Base-by-base conservation (phyloP, 2,113 vertebrate genomes). In the Seriola rivoliana region DNA sequence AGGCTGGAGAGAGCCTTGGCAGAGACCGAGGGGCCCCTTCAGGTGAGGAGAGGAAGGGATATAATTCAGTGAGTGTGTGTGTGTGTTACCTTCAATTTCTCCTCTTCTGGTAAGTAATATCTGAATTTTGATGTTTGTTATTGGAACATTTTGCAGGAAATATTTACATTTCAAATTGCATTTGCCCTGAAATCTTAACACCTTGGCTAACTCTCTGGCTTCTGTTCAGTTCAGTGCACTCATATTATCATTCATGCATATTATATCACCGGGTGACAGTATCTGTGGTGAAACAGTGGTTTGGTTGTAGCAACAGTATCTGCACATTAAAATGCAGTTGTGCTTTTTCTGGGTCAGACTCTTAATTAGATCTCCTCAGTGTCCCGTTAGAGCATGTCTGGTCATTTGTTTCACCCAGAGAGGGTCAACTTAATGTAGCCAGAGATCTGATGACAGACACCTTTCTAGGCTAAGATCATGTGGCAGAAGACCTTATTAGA, bases 1-100 rank as follows among this genome's bases (percentile, higher is more conserved):
- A 93, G 95, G 75, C 85, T 99, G 89, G 98, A 99, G 78, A 96
- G 97, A 89, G 96, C 97, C n/a, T 71, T 99, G 77, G 93, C 89
- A 0, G 96, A 98, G 93, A 96, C 96, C 0, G 96, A 98, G 88
- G 95, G 96, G 0, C 97, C 97, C 32, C 94, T 99, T 40, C 97
- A 98, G 97, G 98, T 96, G 59, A 88, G 79, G 8, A 29, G 19
- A 32, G 54, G 62, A 70, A 70, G 38, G 60, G 78, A 70, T 46
- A 25, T 48, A 40, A 23, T 64, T 21, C 14, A 50, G 2, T 79
- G 6, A 55, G 19, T 36, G 10, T 75, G 25, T 55, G 38, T n/a
- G n/a, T 57, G 38, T 66, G 40, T 57, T 17, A 58, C 65, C 36
- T 67, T 85, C 60, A 71, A 52, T 4, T 1, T 0, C 19, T 44